Evolutionary conservation across 2,797 vertebrate genomes (phyloP).

Genomic region (Onychomys leucogaster): DNA sequence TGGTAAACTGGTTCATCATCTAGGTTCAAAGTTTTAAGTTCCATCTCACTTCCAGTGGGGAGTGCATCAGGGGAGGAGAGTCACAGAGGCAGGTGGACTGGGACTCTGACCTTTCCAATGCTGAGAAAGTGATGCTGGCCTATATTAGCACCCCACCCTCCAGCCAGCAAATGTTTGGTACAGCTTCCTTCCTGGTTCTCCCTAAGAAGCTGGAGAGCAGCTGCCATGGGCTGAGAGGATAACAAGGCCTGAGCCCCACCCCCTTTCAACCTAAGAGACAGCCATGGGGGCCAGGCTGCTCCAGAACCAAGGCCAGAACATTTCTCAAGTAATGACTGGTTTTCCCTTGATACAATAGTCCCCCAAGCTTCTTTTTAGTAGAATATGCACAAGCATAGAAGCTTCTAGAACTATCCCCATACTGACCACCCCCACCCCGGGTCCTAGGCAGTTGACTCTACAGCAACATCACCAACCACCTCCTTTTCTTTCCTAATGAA

Average conservation of each 20-base stretch:
- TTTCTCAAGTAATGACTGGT: fast-evolving
- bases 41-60: too few species aligned
- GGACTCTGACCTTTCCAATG: background rate
- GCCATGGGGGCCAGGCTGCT: fast-evolving
- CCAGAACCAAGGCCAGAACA: too few species aligned
- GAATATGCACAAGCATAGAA: background rate
- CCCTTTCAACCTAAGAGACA: background rate
- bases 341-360: background rate
- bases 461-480: background rate
- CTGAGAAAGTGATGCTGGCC: background rate
- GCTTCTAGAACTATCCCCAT: background rate
- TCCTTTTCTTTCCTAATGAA: background rate
- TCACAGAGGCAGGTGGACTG: fast-evolving
- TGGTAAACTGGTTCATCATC: too few species aligned
- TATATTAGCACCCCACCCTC: background rate
- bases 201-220: background rate
- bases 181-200: background rate
- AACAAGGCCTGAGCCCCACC: background rate
- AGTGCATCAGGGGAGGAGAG: fast-evolving
- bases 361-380: background rate
- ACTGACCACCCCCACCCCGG: fast-evolving
- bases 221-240: fast-evolving
- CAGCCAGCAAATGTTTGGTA: background rate
- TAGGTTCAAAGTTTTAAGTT: background rate
- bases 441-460: background rate